phyloP scores from a whole-genome alignment of 2,113 vertebrate species.

The Brienomyrus brachyistius region DNA sequence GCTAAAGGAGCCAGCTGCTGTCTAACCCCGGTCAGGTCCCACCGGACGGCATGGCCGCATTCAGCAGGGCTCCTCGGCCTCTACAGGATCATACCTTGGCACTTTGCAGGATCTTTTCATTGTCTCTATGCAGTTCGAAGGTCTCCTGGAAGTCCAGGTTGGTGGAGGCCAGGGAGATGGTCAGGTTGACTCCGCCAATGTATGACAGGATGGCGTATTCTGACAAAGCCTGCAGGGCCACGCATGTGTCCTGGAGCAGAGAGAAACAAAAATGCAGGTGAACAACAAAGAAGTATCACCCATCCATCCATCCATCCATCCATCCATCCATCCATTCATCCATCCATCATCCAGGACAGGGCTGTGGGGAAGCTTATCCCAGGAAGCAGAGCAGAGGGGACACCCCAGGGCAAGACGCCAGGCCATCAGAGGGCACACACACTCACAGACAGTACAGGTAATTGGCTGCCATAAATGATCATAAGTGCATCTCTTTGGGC shows the following conservation, averaged over 20 bases:
- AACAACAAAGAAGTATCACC: neutral
- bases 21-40: neutral
- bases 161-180: conserved; percentile 86
- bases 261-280: neutral
- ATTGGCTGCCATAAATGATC: neutral
- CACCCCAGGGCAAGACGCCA: neutral
- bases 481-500: neutral
- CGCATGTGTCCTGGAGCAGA: conserved; percentile 75
- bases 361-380: neutral
- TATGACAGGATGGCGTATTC: conserved; percentile 90
- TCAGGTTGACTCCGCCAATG: conserved; percentile 81
- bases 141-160: conserved; percentile 91
- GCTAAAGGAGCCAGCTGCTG: neutral
- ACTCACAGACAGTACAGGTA: neutral
- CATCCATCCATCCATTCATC: neutral
- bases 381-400: neutral
- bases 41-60: too few relatives aligned
- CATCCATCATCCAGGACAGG: neutral
- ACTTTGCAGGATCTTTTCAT: conserved; percentile 82
- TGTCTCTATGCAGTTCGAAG: conserved; percentile 78
- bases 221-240: conserved; percentile 84
- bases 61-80: neutral
- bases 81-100: conserved; percentile 62
- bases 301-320: neutral
- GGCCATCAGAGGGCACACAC: neutral